Evolutionary conservation across 2,797 vertebrate genomes (phyloP).

Genomic region (Siniperca obscura): DNA sequence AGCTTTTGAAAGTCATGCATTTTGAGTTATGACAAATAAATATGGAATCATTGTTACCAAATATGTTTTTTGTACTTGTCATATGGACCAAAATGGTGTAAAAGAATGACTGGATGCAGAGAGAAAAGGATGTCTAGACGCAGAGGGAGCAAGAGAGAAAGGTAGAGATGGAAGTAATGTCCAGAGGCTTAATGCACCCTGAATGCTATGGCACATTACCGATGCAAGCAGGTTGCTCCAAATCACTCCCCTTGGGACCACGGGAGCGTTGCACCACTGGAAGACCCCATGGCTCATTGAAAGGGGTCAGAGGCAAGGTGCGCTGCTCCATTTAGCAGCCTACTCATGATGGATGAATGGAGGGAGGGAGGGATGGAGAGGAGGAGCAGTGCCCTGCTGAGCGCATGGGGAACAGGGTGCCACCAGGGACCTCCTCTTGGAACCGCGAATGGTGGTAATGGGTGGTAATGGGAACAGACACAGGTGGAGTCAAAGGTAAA

Average conservation of each 20-base stretch:
- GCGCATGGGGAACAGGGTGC: conserved; percentile 44
- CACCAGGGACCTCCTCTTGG: conserved; percentile 67
- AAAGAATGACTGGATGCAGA: conserved; percentile 29
- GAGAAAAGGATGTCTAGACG: conserved; percentile 8
- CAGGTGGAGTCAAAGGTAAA: conserved; percentile 74
- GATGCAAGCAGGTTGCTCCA: conserved; percentile 65
- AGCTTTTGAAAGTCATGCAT: not conserved
- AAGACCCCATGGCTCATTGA: conserved; percentile 76
- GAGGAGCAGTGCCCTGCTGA: conserved; percentile 47
- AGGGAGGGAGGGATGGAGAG: conserved; percentile 50
- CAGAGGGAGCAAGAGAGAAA: conserved; percentile 21
- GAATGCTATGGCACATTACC: conserved; percentile 75
- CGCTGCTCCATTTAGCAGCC: conserved; percentile 79
- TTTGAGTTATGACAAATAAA: not conserved
- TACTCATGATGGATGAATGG: conserved; percentile 76
- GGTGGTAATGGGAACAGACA: conserved; percentile 73
- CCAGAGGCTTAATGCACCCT: conserved; percentile 77
- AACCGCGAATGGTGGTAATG: conserved; percentile 67
- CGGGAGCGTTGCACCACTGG: conserved; percentile 47
- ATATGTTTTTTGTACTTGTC: not conserved
- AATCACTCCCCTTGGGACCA: conserved; percentile 68
- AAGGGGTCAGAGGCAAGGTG: conserved; percentile 80
- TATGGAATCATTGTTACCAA: not conserved
- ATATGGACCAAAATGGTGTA: conserved; percentile 6
- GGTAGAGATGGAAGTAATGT: conserved; percentile 51